Conservation (phyloP, 2,888 invertebrate genomes). For the Brachypalpus laphriformis region DNA sequence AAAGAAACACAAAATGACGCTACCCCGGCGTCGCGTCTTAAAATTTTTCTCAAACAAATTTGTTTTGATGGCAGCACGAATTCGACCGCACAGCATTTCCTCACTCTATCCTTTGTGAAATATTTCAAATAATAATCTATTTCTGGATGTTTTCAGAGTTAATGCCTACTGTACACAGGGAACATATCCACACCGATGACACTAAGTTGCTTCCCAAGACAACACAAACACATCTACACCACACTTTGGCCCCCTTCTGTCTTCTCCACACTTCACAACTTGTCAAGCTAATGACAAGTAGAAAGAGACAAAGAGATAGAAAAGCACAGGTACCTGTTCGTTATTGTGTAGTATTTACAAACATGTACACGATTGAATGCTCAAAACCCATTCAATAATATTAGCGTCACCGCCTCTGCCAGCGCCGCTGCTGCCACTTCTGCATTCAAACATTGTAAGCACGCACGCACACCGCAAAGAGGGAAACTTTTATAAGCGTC, state of each 20-base stretch:
- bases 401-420: slow-evolving; percentile 31
- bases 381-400: slow-evolving; percentile 60
- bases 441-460: slow-evolving; percentile 44
- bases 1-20: slow-evolving; percentile 36
- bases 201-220: slow-evolving; percentile 48
- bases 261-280: slow-evolving; percentile 57
- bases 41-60: slow-evolving; percentile 22
- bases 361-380: neutral
- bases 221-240: slow-evolving; percentile 47
- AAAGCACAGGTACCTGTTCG: slow-evolving; percentile 65
- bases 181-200: slow-evolving; percentile 44
- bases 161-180: slow-evolving; percentile 61
- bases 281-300: slow-evolving; percentile 66
- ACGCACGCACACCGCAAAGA: neutral
- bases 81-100: slow-evolving; percentile 40
- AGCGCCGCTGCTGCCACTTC: neutral
- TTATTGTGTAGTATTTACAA: slow-evolving; percentile 53
- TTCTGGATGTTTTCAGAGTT: slow-evolving; percentile 61
- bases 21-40: slow-evolving; percentile 21
- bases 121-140: slow-evolving; percentile 65
- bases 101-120: slow-evolving; percentile 5
- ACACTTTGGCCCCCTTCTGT: slow-evolving; percentile 24
- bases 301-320: too few relatives aligned
- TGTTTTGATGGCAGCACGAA: slow-evolving; percentile 63
- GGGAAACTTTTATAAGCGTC: neutral